These are phyloP conservation scores for Caracal caracal DNA, from an alignment of 2,113 vertebrate species.

Conservation along the genomic window DNA sequence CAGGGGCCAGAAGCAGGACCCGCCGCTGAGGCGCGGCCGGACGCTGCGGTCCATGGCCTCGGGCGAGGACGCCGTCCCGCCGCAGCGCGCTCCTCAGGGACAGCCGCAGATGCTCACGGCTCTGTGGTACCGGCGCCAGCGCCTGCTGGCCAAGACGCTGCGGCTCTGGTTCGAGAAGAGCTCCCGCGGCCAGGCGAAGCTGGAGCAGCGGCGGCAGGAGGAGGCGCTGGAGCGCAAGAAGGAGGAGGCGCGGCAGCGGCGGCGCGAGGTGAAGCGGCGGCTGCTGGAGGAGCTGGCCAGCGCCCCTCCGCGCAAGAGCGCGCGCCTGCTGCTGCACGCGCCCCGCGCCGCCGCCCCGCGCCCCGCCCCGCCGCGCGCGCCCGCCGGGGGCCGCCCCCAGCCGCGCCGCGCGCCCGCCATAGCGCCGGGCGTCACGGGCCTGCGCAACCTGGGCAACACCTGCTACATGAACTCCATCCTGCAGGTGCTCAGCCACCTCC, in stretches of 20 bases:
- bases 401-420: slow-evolving; percentile 87
- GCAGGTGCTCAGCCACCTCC: slow-evolving; percentile 99
- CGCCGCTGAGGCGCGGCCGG: slow-evolving; percentile 85
- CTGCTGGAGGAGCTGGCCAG: slow-evolving; percentile 94
- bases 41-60: slow-evolving; percentile 91
- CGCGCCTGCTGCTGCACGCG: slow-evolving; percentile 92
- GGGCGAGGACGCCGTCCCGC: slow-evolving; percentile 80
- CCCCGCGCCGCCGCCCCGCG: slow-evolving; percentile 88
- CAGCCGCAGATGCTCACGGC: slow-evolving; percentile 93
- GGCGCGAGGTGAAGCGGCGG: slow-evolving; percentile 93
- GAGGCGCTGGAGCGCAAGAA: slow-evolving; percentile 90
- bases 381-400: slow-evolving; percentile 79
- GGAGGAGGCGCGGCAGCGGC: slow-evolving; percentile 90
- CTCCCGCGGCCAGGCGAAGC: slow-evolving; percentile 89
- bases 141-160: slow-evolving; percentile 90
- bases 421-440: slow-evolving; percentile 96
- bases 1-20: slow-evolving; percentile 82
- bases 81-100: slow-evolving; percentile 83
- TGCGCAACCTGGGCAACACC: slow-evolving; percentile 98
- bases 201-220: slow-evolving; percentile 86
- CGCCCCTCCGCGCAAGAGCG: slow-evolving; percentile 96
- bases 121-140: slow-evolving; percentile 93
- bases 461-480: slow-evolving; percentile 99
- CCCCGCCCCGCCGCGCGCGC: slow-evolving; percentile 78
- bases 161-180: slow-evolving; percentile 87